These are phyloP conservation scores for Hyperopisus bebe DNA, from an alignment of 2,113 vertebrate genomes.

Conservation along the genomic window DNA sequence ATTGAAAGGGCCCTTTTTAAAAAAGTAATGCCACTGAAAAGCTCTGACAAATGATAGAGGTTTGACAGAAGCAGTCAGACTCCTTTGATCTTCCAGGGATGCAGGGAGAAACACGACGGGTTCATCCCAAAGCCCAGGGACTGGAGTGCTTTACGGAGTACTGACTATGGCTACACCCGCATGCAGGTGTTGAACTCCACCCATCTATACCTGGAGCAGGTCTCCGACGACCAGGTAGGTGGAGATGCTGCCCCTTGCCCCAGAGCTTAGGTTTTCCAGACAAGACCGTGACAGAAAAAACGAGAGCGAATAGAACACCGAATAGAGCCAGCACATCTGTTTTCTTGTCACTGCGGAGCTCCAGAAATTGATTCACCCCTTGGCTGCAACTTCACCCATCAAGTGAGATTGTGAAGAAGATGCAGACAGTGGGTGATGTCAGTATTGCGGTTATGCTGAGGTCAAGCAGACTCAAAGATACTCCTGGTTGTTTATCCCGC, in stretches of 20 bases:
- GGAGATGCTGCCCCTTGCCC: neutral
- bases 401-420: neutral
- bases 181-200: constrained; percentile 69
- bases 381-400: constrained; percentile 8
- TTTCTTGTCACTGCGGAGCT: neutral
- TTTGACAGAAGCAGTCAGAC: constrained; percentile 1
- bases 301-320: neutral
- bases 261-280: neutral
- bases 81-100: constrained; percentile 61
- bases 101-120: constrained; percentile 67
- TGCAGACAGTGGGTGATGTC: constrained; percentile 6
- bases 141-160: constrained; percentile 76
- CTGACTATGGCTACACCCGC: constrained; percentile 74
- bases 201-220: constrained; percentile 77
- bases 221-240: constrained; percentile 80
- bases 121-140: constrained; percentile 65
- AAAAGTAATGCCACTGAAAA: neutral
- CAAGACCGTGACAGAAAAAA: neutral
- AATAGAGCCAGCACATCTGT: neutral
- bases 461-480: neutral
- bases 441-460: neutral
- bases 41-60: neutral
- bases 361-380: constrained; percentile 10
- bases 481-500: constrained; percentile 39
- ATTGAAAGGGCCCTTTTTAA: neutral